Percentiles rank a stretch among this genome's conserved stretches.
Evolutionary conservation across 2,888 invertebrate species (phyloP).

Genomic region (Ferrisia virgata): DNA sequence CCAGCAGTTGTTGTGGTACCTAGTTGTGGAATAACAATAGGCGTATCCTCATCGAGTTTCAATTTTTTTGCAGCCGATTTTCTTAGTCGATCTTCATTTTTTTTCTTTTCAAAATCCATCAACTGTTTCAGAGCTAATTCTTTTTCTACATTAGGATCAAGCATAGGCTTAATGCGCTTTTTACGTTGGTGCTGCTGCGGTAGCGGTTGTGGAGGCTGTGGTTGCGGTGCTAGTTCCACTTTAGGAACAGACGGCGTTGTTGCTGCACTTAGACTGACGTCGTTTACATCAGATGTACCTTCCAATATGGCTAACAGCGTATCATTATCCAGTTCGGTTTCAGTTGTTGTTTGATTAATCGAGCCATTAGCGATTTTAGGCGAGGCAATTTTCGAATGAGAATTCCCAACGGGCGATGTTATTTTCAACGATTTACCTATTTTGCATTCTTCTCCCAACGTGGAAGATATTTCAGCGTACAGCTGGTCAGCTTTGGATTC

Average conservation of each 20-base stretch:
- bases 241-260: background rate
- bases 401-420: background rate
- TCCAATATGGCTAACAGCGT: slow-evolving; percentile 42
- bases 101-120: slow-evolving; percentile 55
- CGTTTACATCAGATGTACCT: slow-evolving; percentile 28
- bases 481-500: slow-evolving; percentile 33
- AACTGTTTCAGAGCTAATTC: slow-evolving; percentile 61
- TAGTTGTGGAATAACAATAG: background rate
- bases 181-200: background rate
- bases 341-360: background rate
- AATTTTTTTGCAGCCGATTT: background rate
- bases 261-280: background rate
- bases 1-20: slow-evolving; percentile 6
- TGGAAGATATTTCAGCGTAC: slow-evolving; percentile 34
- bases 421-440: background rate
- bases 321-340: slow-evolving; percentile 41
- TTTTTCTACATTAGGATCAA: slow-evolving; percentile 56
- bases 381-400: background rate
- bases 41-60: background rate
- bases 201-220: background rate
- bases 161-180: slow-evolving; percentile 50
- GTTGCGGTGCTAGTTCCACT: background rate
- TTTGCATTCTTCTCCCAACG: slow-evolving; percentile 22
- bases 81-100: background rate
- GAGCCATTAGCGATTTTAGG: background rate